Evolutionary conservation across 2,888 invertebrate genomes (phyloP).

Genomic region (Ornithoptera alexandrae): DNA sequence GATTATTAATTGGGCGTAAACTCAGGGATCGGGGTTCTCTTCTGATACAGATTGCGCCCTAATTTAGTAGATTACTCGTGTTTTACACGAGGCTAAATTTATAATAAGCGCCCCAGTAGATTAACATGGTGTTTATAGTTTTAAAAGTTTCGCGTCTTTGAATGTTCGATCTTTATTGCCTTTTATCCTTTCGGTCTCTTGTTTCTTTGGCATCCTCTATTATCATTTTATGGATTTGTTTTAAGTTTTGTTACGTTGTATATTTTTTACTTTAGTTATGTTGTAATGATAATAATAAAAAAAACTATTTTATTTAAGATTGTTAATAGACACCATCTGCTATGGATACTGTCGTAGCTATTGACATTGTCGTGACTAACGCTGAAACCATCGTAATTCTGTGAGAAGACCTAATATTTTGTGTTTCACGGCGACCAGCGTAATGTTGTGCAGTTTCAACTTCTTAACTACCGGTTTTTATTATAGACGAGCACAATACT

Average conservation of each 20-base stretch:
- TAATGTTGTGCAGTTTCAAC: too few species aligned
- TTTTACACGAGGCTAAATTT: slow-evolving; percentile 39
- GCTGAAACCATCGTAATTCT: too few species aligned
- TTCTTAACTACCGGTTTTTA: too few species aligned
- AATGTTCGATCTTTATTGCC: slow-evolving; percentile 4
- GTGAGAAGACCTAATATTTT: too few species aligned
- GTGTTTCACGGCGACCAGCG: too few species aligned
- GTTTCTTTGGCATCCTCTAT: slow-evolving; percentile 3
- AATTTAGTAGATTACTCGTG: slow-evolving; percentile 41
- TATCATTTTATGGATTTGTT: slow-evolving; percentile 3
- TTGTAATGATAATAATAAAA: too few species aligned
- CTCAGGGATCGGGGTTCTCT: slow-evolving; percentile 50
- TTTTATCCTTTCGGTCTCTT: slow-evolving; percentile 9
- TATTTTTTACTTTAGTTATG: too few species aligned
- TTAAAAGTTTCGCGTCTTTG: slow-evolving; percentile 22
- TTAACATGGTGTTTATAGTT: slow-evolving; percentile 28
- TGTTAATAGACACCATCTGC: too few species aligned
- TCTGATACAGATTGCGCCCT: slow-evolving; percentile 37
- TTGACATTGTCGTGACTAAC: too few species aligned
- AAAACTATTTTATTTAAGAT: too few species aligned
- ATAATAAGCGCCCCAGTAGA: slow-evolving; percentile 33
- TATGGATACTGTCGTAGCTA: too few species aligned
- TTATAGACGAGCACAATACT: too few species aligned
- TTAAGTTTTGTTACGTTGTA: neutral
- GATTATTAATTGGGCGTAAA: slow-evolving; percentile 72